Percentiles rank a stretch among this genome's conserved stretches.
Evolutionary conservation across 2,797 vertebrate species (phyloP).

Genomic region (Sebastiscus albofasciatus): DNA sequence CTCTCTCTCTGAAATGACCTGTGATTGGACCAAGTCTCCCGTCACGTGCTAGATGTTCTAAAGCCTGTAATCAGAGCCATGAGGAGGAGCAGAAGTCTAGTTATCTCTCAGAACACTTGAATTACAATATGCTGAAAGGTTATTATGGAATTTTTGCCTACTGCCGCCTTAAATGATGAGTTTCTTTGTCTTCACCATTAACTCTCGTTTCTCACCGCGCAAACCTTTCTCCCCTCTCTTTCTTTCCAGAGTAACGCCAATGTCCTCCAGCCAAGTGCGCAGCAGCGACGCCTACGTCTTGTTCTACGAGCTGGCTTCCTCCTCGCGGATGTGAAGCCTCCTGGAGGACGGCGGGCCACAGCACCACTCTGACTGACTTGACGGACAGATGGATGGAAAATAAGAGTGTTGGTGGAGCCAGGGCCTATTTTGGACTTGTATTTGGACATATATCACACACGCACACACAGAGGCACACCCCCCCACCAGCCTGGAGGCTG

Average conservation of each 20-base stretch:
- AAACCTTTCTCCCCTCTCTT: neutral
- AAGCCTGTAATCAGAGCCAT: no score
- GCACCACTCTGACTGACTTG: constrained; percentile 17
- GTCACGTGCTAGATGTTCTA: no score
- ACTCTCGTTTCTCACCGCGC: neutral
- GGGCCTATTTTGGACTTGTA: constrained; percentile 34
- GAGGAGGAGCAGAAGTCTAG: no score
- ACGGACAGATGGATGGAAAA: neutral
- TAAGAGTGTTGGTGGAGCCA: constrained; percentile 17
- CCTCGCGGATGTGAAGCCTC: constrained; percentile 88
- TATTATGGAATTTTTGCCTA: no score
- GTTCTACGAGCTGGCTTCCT: constrained; percentile 93
- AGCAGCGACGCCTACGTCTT: constrained; percentile 97
- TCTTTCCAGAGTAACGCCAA: constrained; percentile 89
- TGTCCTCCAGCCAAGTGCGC: constrained; percentile 96
- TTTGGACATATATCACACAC: constrained; percentile 39
- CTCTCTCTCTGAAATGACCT: no score
- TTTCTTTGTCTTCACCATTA: neutral
- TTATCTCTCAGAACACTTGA: no score
- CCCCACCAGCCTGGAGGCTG: constrained; percentile 30
- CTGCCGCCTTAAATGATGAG: neutral
- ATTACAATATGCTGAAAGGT: no score
- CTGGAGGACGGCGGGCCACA: constrained; percentile 27
- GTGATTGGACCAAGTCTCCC: no score
- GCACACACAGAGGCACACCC: constrained; percentile 26